Evolutionary conservation across 37 sponge, comb jelly and placozoan species (phyloP).

Genomic region (Petrosia ficiformis): DNA sequence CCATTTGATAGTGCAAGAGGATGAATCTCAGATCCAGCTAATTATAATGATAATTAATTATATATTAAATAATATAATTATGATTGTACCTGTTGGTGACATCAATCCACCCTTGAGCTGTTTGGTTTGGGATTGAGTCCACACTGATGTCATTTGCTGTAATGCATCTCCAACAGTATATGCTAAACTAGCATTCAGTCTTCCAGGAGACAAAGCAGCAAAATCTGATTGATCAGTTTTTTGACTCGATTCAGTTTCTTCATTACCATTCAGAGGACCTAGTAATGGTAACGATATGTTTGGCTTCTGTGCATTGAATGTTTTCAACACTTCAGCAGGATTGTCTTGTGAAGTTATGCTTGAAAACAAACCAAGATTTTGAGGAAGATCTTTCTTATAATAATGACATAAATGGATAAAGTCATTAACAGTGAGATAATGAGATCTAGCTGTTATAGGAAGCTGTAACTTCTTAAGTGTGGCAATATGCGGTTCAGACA

Average conservation of each 20-base stretch:
- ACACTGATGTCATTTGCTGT: too few species aligned
- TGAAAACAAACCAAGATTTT: conserved; percentile 9
- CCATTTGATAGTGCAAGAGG: conserved; percentile 9
- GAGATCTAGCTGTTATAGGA: conserved; percentile 37
- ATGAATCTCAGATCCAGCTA: neutral
- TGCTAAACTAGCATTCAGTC: neutral
- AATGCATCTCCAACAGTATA: too few species aligned
- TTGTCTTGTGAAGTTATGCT: conserved; percentile 12
- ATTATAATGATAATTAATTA: too few species aligned
- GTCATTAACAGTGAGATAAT: conserved; percentile 42
- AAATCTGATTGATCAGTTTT: too few species aligned
- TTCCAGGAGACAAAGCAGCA: neutral
- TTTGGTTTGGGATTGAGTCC: too few species aligned
- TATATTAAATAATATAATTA: too few species aligned
- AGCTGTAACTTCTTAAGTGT: conserved; percentile 40
- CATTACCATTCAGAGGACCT: too few species aligned
- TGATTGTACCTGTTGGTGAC: too few species aligned
- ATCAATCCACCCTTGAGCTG: too few species aligned
- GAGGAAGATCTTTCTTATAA: conserved; percentile 24
- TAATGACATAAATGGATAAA: conserved; percentile 48
- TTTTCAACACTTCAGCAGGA: conserved; percentile 24
- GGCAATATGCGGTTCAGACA: conserved; percentile 39
- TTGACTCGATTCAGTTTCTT: too few species aligned
- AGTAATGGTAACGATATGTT: neutral
- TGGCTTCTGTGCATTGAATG: conserved; percentile 11